Percentiles rank a stretch among this genome's conserved stretches.
These are phyloP conservation scores for Yasuhikotakia modesta DNA, from an alignment of 2,797 vertebrate species.

Conservation along the genomic window DNA sequence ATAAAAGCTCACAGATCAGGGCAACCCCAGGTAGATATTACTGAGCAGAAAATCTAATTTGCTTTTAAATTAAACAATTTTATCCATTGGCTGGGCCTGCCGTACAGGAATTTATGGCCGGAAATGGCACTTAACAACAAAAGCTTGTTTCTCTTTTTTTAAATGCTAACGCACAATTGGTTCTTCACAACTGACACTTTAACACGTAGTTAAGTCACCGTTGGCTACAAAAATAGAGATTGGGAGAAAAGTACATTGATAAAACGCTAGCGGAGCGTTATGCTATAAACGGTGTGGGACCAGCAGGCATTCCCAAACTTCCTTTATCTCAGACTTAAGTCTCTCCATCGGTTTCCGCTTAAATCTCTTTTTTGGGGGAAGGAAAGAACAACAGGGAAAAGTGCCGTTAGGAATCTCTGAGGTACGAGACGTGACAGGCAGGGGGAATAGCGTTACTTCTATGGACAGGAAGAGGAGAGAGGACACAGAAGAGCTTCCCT, in stretches of 20 bases:
- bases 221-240: conserved; percentile 56
- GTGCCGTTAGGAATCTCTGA: conserved; percentile 74
- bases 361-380: conserved; percentile 41
- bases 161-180: conserved; percentile 55
- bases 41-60: conserved; percentile 55
- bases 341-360: conserved; percentile 48
- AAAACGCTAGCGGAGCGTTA: conserved; percentile 21
- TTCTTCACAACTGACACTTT: conserved; percentile 60
- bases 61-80: conserved; percentile 10
- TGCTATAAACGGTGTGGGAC: conserved; percentile 45
- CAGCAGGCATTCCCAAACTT: neutral
- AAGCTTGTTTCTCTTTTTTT: conserved; percentile 45
- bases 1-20: conserved; percentile 64
- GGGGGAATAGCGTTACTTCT: conserved; percentile 46
- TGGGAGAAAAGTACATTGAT: conserved; percentile 33
- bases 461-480: conserved; percentile 25
- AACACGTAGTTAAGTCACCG: conserved; percentile 64
- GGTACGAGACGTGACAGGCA: conserved; percentile 68
- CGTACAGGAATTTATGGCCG: conserved; percentile 67
- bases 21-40: conserved; percentile 52
- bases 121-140: conserved; percentile 75
- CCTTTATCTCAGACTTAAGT: conserved; percentile 29
- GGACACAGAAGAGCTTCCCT: conserved; percentile 54
- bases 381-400: conserved; percentile 61
- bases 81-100: conserved; percentile 46